Base-by-base conservation (phyloP, 2,113 vertebrate species). In the Poecilia latipinna region DNA sequence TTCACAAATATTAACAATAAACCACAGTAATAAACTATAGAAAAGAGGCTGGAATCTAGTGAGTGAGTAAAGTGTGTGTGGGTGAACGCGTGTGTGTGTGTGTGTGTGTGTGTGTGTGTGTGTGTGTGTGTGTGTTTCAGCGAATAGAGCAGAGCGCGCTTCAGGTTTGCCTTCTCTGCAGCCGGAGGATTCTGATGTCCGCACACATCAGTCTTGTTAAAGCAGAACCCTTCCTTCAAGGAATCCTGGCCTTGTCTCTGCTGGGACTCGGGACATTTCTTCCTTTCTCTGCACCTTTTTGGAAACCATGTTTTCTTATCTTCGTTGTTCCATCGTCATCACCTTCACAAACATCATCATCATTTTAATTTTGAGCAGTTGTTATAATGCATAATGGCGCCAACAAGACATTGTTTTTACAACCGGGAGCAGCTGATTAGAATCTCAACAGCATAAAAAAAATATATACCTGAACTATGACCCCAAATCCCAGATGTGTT, bases 111-210 rank as follows among this genome's bases (percentile, higher is more conserved):
- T 26, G 26, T 26, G 26, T 26, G 72, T 33, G 57, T 61, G 62
- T 57, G 67, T 74, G 64, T 19, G n/a, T 61, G 26, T 17, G 37
- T 33, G 65, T 4, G 39, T 22, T 44, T 61, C 32, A 67, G 62
- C 29, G 67, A 51, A 44, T 24, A 70, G 63, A 73, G 10, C 67
- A 69, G 78, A 70, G 66, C 61, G 42, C 73, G 57, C 73, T 77
- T 73, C 33, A 68, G 70, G 70, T 62, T 68, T 80, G 75, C 68
- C 68, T 54, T 66, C 72, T 72, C 72, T 69, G 62, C 39, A 85
- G 90, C 88, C 74, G 35, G 35, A 70, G 77, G 80, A 90, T 81
- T 80, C 74, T 82, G 82, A 87, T 91, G 92, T 92, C 90, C 84
- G 79, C 68, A 66, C 87, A 86, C 83, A 90, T 92, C 89, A 86